phyloP scores from a whole-genome alignment of 1,140 invertebrate species.

The Gyrodactylus salaris region DNA sequence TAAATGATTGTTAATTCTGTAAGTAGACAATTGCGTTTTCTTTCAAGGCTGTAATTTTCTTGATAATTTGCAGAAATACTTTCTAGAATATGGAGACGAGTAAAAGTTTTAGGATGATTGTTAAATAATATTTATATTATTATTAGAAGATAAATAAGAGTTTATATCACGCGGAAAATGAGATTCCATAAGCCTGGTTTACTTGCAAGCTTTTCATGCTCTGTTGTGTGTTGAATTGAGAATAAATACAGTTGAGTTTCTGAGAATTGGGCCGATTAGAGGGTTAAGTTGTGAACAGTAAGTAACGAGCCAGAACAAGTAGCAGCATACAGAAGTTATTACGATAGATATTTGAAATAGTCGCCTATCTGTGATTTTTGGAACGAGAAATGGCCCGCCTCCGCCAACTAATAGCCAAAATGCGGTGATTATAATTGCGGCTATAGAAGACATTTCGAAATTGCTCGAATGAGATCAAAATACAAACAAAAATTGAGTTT shows the following conservation, averaged over 20 bases:
- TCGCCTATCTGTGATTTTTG: background rate
- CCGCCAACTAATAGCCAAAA: background rate
- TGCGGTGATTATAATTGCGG: background rate
- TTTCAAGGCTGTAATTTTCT: too few relatives aligned
- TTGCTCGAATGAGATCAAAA: background rate
- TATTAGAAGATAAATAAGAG: too few relatives aligned
- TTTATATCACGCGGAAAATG: too few relatives aligned
- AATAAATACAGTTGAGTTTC: background rate
- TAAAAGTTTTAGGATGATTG: too few relatives aligned
- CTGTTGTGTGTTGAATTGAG: too few relatives aligned
- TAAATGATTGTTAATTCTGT: background rate
- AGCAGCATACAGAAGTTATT: background rate
- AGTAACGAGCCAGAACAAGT: background rate
- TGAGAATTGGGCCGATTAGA: background rate
- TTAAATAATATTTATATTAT: too few relatives aligned
- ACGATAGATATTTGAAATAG: background rate
- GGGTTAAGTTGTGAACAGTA: background rate
- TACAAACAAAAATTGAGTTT: background rate
- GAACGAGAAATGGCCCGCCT: background rate
- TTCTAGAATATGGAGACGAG: too few relatives aligned
- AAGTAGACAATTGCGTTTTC: too few relatives aligned
- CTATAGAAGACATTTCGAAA: background rate
- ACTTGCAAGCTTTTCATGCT: too few relatives aligned
- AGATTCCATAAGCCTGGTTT: too few relatives aligned
- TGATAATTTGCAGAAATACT: too few relatives aligned